Evolutionary conservation across 2,888 invertebrate genomes (phyloP), one percentile per base, ranked within the genome.

Genomic region (Nemotelus pantherinus): DNA sequence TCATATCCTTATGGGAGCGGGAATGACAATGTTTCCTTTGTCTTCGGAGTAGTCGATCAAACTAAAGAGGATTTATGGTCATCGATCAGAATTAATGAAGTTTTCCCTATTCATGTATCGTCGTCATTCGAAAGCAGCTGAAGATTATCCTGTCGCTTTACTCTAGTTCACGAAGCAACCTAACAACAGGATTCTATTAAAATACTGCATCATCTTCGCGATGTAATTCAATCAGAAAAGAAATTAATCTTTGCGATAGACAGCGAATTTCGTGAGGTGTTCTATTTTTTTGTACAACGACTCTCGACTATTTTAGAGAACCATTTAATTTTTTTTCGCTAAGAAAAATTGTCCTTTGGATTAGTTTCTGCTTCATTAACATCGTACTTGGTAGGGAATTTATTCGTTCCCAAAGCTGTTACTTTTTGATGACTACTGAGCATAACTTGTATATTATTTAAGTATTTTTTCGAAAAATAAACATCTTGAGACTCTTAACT

Each of bases 11-110:
- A 48, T 43, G 44, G 63, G 57, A 55, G 10, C 64, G 76, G 25
- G 25, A 25, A 10, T 44, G 58, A 43, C 64, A 48, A 65, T 57
- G 60, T 47, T 72, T 71, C 58, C 75, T 79, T 79, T 79, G 79
- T 79, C 78, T 78, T 79, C 71, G 60, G 25, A 78, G 77, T 76
- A 78, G 77, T 79, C 79, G 78, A 79, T 79, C 79, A 79, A 79
- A 82, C 80, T 81, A 82, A 83, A 83, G 83, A 83, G 85, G 85
- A 85, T 85, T 86, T 86, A 85, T 85, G 85, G 84, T 85, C 87
- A 86, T 87, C 87, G 86, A 87, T 86, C 86, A 86, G 87, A 85
- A 87, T 86, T 86, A 86, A 86, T 86, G 86, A 86, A 86, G 84
- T 86, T 84, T 85, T 80, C 76, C 57, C 80, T 80, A 80, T 81